Evolutionary conservation across 2,113 vertebrate species (phyloP).

Genomic region (Ibidorhyncha struthersii): DNA sequence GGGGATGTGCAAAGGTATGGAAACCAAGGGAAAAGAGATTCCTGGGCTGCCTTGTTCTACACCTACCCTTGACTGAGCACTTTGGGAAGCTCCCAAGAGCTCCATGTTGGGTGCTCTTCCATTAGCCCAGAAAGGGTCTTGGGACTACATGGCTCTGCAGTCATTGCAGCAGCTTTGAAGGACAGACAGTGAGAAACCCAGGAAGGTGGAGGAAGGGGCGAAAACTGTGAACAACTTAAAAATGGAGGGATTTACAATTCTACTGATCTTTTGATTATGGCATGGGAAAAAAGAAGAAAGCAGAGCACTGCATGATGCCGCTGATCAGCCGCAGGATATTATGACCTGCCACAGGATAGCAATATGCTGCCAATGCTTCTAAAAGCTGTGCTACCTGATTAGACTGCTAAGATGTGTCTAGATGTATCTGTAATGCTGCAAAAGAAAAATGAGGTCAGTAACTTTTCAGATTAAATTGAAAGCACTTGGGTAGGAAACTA

Average conservation of each 20-base stretch:
- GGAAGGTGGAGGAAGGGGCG: background rate
- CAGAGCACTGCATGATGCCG: background rate
- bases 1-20: fast-evolving
- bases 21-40: background rate
- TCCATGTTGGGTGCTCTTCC: background rate
- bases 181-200: background rate
- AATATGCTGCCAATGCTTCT: conserved; percentile 47
- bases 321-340: conserved; percentile 67
- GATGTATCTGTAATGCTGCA: conserved; percentile 18
- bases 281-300: conserved; percentile 21
- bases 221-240: background rate
- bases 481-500: conserved; percentile 16
- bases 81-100: background rate
- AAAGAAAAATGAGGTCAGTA: conserved; percentile 65
- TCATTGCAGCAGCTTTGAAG: background rate
- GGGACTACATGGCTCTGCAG: background rate
- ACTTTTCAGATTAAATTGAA: conserved; percentile 62
- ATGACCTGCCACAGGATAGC: conserved; percentile 55
- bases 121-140: background rate
- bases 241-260: background rate
- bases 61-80: background rate
- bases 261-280: conserved; percentile 61
- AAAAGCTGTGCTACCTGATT: conserved; percentile 68
- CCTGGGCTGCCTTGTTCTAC: background rate
- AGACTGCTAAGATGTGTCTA: conserved; percentile 50